Evolutionary conservation across 2,797 vertebrate species (phyloP), one percentile per base, ranked within the genome.

Genomic region (Columba guinea): DNA sequence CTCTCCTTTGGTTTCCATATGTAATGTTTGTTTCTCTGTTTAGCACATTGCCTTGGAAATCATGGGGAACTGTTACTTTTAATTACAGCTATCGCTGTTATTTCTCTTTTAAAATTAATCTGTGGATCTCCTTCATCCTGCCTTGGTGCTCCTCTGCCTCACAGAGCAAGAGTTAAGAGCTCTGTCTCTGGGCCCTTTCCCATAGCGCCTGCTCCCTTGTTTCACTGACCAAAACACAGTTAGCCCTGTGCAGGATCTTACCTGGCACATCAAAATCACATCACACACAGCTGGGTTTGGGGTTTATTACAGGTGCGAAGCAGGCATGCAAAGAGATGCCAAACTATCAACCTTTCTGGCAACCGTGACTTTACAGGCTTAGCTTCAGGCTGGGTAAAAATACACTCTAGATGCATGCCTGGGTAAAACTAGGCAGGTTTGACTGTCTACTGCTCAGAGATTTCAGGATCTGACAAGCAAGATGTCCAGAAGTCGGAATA

Each of bases 381-480:
- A 34, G 22, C 80, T 53, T 87, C 73, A 56, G 39, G 32, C 17
- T 8, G 5, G 34, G 55, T 49, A 30, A 44, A 87, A 83, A 67
- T 52, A 22, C 7, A 8, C 11, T 80, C 34, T 35, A 21, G 48
- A 48, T 58, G 34, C 21, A 34, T 27, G 58, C 26, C 37, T 65
- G 46, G 27, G 35, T 67, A 46, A 77, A 94, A 46, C 24, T 27
- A 44, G 53, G 15, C 39, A 59, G 34, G 8, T 79, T 55, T 69
- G 28, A 34, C 58, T 86, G 19, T 48, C 1, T 0, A 0, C 55
- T 9, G 9, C 74, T 63, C 74, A 39, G 51, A 73, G 53, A 52
- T 76, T 65, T 69, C 30, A 34, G 39, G 24, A 65, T 82, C 63
- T 35, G 13, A 46, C 35, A 74, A 37, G 23, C 67, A 63, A 34